A percentile compares a stretch with the other conserved stretches of the same genome.
Conservation (phyloP, 1,140 invertebrate genomes). For the Schlechtendalia chinensis region DNA sequence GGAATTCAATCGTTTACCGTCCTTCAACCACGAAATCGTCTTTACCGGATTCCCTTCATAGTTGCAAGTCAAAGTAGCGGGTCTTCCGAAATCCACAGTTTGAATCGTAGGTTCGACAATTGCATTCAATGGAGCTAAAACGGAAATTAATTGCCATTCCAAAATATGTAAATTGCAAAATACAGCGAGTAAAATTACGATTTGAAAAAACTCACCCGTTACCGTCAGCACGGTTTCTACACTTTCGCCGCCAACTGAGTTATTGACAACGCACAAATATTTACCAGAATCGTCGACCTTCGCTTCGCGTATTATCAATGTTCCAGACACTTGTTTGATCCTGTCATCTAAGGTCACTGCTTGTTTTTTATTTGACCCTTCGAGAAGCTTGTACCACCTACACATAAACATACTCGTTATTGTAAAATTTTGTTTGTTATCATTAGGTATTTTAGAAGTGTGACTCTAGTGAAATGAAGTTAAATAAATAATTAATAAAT, state of each 20-base stretch:
- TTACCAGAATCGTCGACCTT: slow-evolving; percentile 89
- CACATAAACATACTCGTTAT: slow-evolving; percentile 26
- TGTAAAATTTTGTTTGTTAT: slow-evolving; percentile 14
- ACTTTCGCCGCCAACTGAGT: slow-evolving; percentile 87
- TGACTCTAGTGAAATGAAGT: slow-evolving; percentile 20
- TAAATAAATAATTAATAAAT: not conserved
- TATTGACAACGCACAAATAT: slow-evolving; percentile 91
- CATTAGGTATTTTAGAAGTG: slow-evolving; percentile 31
- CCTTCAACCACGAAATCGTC: slow-evolving; percentile 87
- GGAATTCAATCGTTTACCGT: slow-evolving; percentile 78
- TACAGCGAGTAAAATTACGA: not conserved
- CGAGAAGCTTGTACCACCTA: slow-evolving; percentile 93
- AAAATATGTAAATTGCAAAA: not conserved
- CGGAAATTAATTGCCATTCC: not conserved
- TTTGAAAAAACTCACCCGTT: slow-evolving; percentile 62
- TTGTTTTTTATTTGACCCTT: slow-evolving; percentile 78
- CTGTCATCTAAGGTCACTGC: slow-evolving; percentile 80
- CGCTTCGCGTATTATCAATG: slow-evolving; percentile 85
- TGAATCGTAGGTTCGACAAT: slow-evolving; percentile 86
- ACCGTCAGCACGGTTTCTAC: slow-evolving; percentile 90
- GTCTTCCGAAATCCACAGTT: slow-evolving; percentile 87
- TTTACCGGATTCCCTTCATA: slow-evolving; percentile 87
- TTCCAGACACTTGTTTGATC: slow-evolving; percentile 90
- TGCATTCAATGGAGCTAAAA: slow-evolving; percentile 75
- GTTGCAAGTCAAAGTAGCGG: slow-evolving; percentile 84